Base-by-base conservation (phyloP, 2,797 vertebrate genomes). In the Gymnocypris eckloni region DNA sequence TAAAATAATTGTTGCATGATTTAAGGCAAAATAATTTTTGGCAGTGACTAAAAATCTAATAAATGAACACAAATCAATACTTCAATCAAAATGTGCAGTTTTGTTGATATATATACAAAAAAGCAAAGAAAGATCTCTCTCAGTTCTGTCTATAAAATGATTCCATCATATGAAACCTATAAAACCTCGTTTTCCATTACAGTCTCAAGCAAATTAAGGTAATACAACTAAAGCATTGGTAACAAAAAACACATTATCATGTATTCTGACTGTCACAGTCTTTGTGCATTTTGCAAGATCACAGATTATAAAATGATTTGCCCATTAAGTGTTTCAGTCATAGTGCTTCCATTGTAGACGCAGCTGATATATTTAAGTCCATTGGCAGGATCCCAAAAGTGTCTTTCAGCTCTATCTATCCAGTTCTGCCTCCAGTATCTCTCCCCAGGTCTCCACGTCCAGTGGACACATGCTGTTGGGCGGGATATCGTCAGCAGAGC, bases 391-490 rank as follows among this genome's bases (percentile, higher is more conserved):
- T 45, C 56, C 18, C 13, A 54, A 48, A 81, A 67, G 52, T 75
- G 56, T 70, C 76, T 71, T 9, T 25, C 8, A 3, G 11, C 18
- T 83, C 52, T 83, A 97, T 96, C 97, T 93, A 90, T 97, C 94
- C 82, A 98, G 92, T 93, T 99, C 97, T 1, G 96, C 97, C 92
- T 98, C 95, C 81, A 99, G 92, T 92, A 98, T 98, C 90, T 98
- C 97, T 3, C 96, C 98, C 97, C 97, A 98, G 0, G 96, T 95
- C 75, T 97, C 96, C 0, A 86, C 94, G 0, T 97, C 97, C 93
- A 98, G 94, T 0, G 95, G 94, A 84, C 88, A 95, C 97, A 97
- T 97, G 81, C 84, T 95, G 76, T 94, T 91, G 82, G 94, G 93
- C 1, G 91, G 94, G 73, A 99, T 94, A 90, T 95, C 93, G 9